Evolutionary conservation across 2,797 vertebrate species (phyloP), one percentile per base, ranked within the genome.

Genomic region (Pangasius krempfi): DNA sequence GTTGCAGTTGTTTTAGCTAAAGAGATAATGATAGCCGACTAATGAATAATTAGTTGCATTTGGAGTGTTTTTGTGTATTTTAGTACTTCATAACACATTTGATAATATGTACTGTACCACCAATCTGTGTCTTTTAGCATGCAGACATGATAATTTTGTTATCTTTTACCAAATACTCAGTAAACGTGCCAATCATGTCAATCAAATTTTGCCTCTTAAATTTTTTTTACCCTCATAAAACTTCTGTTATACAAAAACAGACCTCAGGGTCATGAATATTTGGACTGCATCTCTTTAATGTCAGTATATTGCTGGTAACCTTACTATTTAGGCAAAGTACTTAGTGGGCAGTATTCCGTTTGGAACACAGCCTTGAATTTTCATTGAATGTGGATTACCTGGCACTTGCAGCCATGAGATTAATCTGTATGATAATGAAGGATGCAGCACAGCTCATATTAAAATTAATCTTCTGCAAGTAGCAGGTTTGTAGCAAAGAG

Each of bases 31-130:
- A 44, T 10, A 73, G 3, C 9, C 0, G 8, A 44, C 25, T 12
- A 44, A 2, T 37, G 22, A 73, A 73, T n/a, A 50, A 27, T 50
- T 14, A 27, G 40, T 47, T 76, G 44, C 5, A 14, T 5, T 47
- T 75, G 44, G 44, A 50, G 5, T 76, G 73, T 73, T 40, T 68
- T 73, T 73, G 70, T 25, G 22, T 73, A 76, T 76, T 76, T 47
- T 50, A 76, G 5, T 50, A 76, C 4, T n/a, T 76, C 44, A n/a
- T 50, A 76, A n/a, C 20, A 50, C 22, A 50, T 76, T 16, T 47
- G 9, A 44, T 75, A 12, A 27, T 40, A 40, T 70, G 40, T 66
- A 9, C 6, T 70, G 37, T 33, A 14, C 18, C 33, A 9, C 18
- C 33, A 40, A 72, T 40, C 18, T 72, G 68, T n/a, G 62, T 72